phyloP scores from a whole-genome alignment of 1,140 invertebrate genomes.

The Anoplolepis gracilipes region DNA sequence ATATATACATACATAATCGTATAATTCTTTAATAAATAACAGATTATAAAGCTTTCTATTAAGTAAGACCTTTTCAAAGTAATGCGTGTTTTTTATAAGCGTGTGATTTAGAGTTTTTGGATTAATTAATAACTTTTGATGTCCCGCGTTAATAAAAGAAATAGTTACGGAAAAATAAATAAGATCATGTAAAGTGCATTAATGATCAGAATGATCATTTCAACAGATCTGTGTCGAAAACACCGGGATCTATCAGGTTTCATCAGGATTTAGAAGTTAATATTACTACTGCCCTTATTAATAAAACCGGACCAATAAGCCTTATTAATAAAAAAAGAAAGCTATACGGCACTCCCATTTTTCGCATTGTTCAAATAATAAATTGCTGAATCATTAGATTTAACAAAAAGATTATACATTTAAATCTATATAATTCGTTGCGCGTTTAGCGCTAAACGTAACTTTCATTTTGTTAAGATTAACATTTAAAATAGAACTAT shows the following conservation, averaged over 20 bases:
- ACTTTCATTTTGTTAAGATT: neutral
- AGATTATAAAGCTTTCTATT: constrained; percentile 7
- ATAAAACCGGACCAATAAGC: constrained; percentile 77
- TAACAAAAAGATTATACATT: constrained; percentile 54
- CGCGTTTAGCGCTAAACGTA: neutral
- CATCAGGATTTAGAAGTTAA: constrained; percentile 20
- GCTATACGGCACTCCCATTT: constrained; percentile 48
- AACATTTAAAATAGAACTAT: constrained; percentile 10
- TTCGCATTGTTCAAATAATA: constrained; percentile 50
- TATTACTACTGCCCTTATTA: constrained; percentile 61
- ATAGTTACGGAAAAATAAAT: constrained; percentile 37
- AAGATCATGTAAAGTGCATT: constrained; percentile 51
- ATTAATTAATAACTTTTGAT: constrained; percentile 32
- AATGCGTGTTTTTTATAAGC: constrained; percentile 43
- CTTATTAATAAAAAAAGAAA: constrained; percentile 66
- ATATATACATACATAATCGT: constrained; percentile 26
- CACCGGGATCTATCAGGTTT: constrained; percentile 17
- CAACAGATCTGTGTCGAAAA: constrained; percentile 16
- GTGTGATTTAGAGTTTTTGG: constrained; percentile 13
- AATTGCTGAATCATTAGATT: constrained; percentile 75
- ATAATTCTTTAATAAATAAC: constrained; percentile 35
- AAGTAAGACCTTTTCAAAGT: constrained; percentile 16
- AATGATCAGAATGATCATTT: constrained; percentile 23
- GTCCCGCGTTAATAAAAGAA: constrained; percentile 13
- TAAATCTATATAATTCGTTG: constrained; percentile 29